A percentile compares a stretch with the other conserved stretches of the same genome.
Conservation (phyloP, 1,140 invertebrate species). For the Bemisia tabaci region DNA sequence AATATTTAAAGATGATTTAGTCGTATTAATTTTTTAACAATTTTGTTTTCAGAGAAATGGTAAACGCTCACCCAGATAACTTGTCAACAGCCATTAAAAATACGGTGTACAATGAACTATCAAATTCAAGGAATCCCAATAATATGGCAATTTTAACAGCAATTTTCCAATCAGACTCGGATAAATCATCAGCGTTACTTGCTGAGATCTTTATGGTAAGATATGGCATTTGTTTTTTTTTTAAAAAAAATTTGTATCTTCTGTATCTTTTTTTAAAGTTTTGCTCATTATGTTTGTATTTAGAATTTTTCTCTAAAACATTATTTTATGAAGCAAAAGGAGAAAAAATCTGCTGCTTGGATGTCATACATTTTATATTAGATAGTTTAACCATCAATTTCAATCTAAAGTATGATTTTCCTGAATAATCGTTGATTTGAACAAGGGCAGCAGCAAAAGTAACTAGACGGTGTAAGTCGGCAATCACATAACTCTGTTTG, state of each 20-base stretch:
- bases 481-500: too few species aligned
- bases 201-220: constrained; percentile 59
- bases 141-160: constrained; percentile 79
- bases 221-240: constrained; percentile 10
- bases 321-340: too few species aligned
- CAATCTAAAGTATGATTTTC: too few species aligned
- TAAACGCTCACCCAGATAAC: constrained; percentile 63
- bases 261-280: not conserved
- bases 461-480: too few species aligned
- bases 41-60: constrained; percentile 47
- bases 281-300: constrained; percentile 5
- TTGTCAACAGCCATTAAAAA: constrained; percentile 75
- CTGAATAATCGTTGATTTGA: too few species aligned
- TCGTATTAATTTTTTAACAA: constrained; percentile 3
- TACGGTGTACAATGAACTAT: constrained; percentile 90
- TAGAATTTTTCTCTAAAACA: constrained; percentile 7
- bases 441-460: too few species aligned
- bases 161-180: constrained; percentile 68
- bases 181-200: constrained; percentile 57
- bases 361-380: too few species aligned
- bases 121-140: constrained; percentile 79
- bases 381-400: too few species aligned
- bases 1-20: not conserved
- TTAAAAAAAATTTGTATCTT: too few species aligned
- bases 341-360: too few species aligned